Base-by-base conservation (phyloP, 1,140 invertebrate genomes). In the Himalopsyche phryganea region DNA sequence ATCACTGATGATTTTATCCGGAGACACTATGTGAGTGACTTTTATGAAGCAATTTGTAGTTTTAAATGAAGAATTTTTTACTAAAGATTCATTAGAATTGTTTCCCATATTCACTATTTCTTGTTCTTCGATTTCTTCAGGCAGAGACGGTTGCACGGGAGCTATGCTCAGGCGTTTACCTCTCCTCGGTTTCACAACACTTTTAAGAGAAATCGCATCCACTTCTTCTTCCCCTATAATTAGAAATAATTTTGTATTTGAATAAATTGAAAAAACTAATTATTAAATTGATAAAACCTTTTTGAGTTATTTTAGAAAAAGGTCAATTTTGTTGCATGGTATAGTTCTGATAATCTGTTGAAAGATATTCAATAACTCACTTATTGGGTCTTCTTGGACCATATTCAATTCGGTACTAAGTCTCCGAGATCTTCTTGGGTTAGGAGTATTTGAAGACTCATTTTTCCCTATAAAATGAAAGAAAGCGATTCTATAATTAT, bases 311-410 rank as follows among this genome's bases (percentile, higher is more conserved):
- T n/a, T n/a, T n/a, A n/a, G n/a, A n/a, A n/a, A n/a, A n/a, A n/a
- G n/a, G n/a, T n/a, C n/a, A n/a, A n/a, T n/a, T n/a, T n/a, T n/a
- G n/a, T n/a, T n/a, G n/a, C n/a, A n/a, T n/a, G n/a, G n/a, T n/a
- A n/a, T n/a, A n/a, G n/a, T n/a, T n/a, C n/a, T n/a, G n/a, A n/a
- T n/a, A n/a, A n/a, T n/a, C n/a, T n/a, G n/a, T n/a, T n/a, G n/a
- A n/a, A 50, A 33, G 51, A 4, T 51, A 15, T 46, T 15, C 35
- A 14, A 1, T 13, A 49, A 63, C 61, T 57, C 32, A 63, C 61
- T 35, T n/a, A 60, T 51, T 11, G 61, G 57, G 54, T 63, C 57
- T 57, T 63, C 61, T 42, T 55, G n/a, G 10, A 63, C 48, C 20
- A 57, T 23, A 38, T 59, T 59, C 13, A 63, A 45, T 32, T 63